Evolutionary conservation across 2,888 invertebrate genomes (phyloP).

Genomic region (Chalcosyrphus nemorum): DNA sequence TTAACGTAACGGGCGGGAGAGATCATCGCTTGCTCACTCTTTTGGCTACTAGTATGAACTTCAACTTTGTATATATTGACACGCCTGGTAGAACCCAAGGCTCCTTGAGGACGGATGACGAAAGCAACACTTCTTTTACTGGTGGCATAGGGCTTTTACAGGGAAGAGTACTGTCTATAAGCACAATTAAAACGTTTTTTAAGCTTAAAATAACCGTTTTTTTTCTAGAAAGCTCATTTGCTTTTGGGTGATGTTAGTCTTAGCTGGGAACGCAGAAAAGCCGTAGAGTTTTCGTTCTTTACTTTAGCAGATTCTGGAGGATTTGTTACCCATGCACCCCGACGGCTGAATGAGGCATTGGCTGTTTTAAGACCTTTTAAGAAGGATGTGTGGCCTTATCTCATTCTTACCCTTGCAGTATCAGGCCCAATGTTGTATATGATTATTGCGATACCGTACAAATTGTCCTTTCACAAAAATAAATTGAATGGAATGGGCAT

Average conservation of each 20-base stretch:
- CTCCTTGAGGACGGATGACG: conserved; percentile 82
- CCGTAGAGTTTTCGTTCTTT: conserved; percentile 89
- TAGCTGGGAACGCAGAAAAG: conserved; percentile 88
- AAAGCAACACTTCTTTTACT: conserved; percentile 86
- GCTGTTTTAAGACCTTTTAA: conserved; percentile 89
- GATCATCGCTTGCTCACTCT: conserved; percentile 87
- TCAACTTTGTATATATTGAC: conserved; percentile 88
- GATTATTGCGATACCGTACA: conserved; percentile 85
- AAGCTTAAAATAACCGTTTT: background rate
- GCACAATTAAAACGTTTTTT: too few relatives aligned
- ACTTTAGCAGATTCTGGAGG: conserved; percentile 90
- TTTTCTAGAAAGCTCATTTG: conserved; percentile 86
- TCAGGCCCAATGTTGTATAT: conserved; percentile 88
- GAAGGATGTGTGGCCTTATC: conserved; percentile 89
- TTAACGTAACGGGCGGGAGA: conserved; percentile 86
- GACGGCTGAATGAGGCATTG: conserved; percentile 88
- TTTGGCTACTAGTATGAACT: conserved; percentile 87
- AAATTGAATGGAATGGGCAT: conserved; percentile 72
- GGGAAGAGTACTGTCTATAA: conserved; percentile 83
- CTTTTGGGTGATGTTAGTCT: conserved; percentile 89
- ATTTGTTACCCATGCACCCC: conserved; percentile 89
- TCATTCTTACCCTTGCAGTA: conserved; percentile 85
- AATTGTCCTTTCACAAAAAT: conserved; percentile 67
- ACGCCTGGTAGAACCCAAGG: conserved; percentile 89
- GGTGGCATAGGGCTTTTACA: conserved; percentile 89